Base-by-base conservation (phyloP, 2,797 vertebrate genomes). In the Poecile montanus region DNA sequence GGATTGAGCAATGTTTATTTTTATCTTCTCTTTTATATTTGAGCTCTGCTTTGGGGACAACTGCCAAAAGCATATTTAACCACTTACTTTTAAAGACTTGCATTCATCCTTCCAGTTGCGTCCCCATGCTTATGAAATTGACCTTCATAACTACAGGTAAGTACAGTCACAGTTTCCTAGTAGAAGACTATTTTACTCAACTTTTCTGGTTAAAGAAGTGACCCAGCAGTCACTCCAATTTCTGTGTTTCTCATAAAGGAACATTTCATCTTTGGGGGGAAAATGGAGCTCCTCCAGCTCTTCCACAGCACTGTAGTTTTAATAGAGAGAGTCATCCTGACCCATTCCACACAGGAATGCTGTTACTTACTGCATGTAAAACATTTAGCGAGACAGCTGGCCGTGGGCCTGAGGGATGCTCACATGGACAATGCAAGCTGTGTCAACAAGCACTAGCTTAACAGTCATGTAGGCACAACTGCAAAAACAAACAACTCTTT, bases 1-100 rank as follows among this genome's bases (percentile, higher is more conserved):
- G 65, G 51, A 36, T 82, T 91, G 85, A 92, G 42, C 65, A 57
- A 67, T 80, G 50, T 77, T 93, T 95, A 92, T 96, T 96, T 96
- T 94, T 94, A 91, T 89, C 91, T 76, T 48, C 70, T 68, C 90
- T 89, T 88, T 92, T 94, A 56, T 80, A n/a, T 83, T 88, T 77
- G 79, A 91, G 62, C 30, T 85, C 47, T 78, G 45, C 58, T 93
- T 89, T 74, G 74, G 29, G 82, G 62, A 51, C 72, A 85, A 75
- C 71, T 87, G 56, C 76, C 71, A 87, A 78, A 84, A 82, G 57
- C 40, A 9, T 63, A 71, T 62, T 89, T 93, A 91, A 70, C 65
- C 29, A 20, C n/a, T 85, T 70, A 60, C 62, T 83, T 89, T 47
- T 50, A 30, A 80, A 83, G 47, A 68, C 34, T 61, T 75, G 4